Base-by-base conservation (phyloP, 2,113 vertebrate genomes). In the Stigmatopora nigra region DNA sequence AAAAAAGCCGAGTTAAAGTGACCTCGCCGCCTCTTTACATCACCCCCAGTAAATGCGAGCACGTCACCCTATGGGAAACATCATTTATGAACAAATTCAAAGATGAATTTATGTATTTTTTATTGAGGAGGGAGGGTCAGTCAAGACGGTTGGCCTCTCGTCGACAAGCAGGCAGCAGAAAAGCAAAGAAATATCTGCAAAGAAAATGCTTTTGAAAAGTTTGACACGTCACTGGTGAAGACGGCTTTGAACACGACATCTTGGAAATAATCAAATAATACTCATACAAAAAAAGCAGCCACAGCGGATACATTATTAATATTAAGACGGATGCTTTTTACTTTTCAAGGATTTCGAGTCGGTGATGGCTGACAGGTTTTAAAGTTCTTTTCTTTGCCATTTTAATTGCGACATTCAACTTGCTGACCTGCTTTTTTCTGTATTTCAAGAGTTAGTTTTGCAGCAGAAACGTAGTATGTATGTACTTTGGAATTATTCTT, bases 241-340 rank as follows among this genome's bases (percentile, higher is more conserved):
- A 87, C 83, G 89, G 84, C 86, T 91, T 91, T 91, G 87, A 90
- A 88, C 80, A 77, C 67, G 69, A 86, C 82, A 86, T 86, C 86
- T 70, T 76, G 85, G 85, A 90, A 91, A 90, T 90, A 90, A 91
- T 91, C 89, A 91, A 91, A 90, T 91, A 86, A 89, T 89, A 85
- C 85, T 89, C 84, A 89, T 90, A 90, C 13, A 55, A 25, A 25
- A 90, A 89, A 61, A 89, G 86, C 89, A 81, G 87, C 78, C 82
- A 86, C 84, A 88, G 84, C 78, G 86, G 78, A 90, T 91, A 89
- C 89, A 91, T 91, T 90, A 91, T 91, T 91, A 90, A 91, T 80
- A 90, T 89, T 83, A 86, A 86, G 86, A 88, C 80, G 85, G 88
- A 88, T 85, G 87, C 78, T 84, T 90, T 89, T 83, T 88, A 64